Evolutionary conservation across 2,797 vertebrate genomes (phyloP).

Genomic region (Leontocebus nigricollis): DNA sequence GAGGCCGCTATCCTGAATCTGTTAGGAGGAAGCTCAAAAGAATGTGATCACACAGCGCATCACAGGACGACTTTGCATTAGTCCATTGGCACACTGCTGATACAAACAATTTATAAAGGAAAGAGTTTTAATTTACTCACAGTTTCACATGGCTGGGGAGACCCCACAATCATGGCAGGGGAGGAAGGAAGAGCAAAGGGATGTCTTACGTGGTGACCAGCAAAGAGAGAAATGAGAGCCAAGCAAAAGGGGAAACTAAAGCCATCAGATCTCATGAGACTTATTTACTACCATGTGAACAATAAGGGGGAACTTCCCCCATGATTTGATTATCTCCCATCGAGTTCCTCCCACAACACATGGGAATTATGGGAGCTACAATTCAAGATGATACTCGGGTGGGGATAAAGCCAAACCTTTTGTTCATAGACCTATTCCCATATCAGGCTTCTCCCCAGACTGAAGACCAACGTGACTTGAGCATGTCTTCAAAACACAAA

Average conservation of each 20-base stretch:
- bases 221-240: not conserved
- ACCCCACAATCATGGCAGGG: too few species aligned
- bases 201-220: not conserved
- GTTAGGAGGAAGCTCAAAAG: not conserved
- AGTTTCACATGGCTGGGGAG: not conserved
- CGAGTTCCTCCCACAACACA: not conserved
- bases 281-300: not conserved
- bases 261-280: fast-evolving
- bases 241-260: not conserved
- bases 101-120: not conserved
- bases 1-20: not conserved
- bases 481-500: not conserved
- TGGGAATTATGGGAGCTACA: not conserved
- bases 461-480: not conserved
- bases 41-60: not conserved
- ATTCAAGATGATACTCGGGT: not conserved
- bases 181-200: not conserved
- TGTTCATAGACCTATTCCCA: too few species aligned
- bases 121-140: not conserved
- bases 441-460: not conserved
- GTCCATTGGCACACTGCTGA: not conserved
- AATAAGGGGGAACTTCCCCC: too few species aligned
- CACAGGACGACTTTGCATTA: not conserved
- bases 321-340: not conserved
- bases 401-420: not conserved